phyloP scores from a whole-genome alignment of 2,113 vertebrate genomes.

The Brevimyrus niger region DNA sequence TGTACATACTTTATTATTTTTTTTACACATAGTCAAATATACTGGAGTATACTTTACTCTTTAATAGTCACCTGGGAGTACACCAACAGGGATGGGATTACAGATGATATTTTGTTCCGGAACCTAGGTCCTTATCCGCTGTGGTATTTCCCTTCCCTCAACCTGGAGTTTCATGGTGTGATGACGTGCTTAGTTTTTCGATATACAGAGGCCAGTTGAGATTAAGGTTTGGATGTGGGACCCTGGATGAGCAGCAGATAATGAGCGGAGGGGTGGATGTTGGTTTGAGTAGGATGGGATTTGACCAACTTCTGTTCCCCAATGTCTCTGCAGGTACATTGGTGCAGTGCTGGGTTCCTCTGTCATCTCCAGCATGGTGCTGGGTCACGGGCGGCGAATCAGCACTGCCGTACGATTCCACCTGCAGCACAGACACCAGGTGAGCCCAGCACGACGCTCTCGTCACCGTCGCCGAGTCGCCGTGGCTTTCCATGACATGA shows the following conservation, averaged over 20 bases:
- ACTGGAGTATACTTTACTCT: neutral
- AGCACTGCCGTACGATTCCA: constrained; percentile 67
- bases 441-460: constrained; percentile 19
- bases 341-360: constrained; percentile 69
- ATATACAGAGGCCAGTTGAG: neutral
- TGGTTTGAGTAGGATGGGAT: neutral
- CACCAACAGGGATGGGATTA: neutral
- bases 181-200: neutral
- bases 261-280: neutral
- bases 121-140: neutral
- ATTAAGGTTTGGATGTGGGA: neutral
- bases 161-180: neutral
- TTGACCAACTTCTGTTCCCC: neutral
- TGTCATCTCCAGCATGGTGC: constrained; percentile 70
- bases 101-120: neutral
- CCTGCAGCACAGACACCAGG: constrained; percentile 67
- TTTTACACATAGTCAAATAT: neutral
- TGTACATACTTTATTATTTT: neutral
- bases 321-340: constrained; percentile 51
- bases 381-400: constrained; percentile 57
- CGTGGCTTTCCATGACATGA: neutral
- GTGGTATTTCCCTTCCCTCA: neutral
- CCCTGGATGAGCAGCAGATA: neutral
- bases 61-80: neutral
- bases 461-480: neutral